Evolutionary conservation across 2,113 vertebrate species (phyloP).

Genomic region (Nannobrachium achirus): DNA sequence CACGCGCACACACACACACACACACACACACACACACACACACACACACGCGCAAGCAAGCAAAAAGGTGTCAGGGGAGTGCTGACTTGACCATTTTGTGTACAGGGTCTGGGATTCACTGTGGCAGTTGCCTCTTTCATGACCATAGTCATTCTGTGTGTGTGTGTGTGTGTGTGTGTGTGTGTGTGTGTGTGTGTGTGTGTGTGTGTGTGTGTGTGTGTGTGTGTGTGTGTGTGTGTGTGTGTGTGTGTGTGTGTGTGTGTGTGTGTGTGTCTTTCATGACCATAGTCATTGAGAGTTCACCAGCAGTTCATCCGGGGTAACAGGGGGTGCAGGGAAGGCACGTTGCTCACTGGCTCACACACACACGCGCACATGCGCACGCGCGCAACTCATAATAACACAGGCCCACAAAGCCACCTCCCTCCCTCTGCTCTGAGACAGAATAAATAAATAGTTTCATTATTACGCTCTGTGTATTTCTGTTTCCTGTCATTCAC

Average conservation of each 20-base stretch:
- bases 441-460: neutral
- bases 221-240: neutral
- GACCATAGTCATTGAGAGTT: conserved; percentile 45
- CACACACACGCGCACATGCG: neutral
- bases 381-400: neutral
- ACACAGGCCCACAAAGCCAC: neutral
- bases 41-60: neutral
- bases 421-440: neutral
- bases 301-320: conserved; percentile 42
- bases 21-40: conserved; percentile 20
- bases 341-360: no score
- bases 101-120: conserved; percentile 24
- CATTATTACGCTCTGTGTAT: no score
- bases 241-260: conserved; percentile 1
- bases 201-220: conserved; percentile 24
- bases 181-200: neutral
- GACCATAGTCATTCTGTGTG: conserved; percentile 23
- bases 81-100: neutral
- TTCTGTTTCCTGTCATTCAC: neutral
- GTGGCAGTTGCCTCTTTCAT: conserved; percentile 41
- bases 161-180: neutral
- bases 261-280: conserved; percentile 26
- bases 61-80: neutral
- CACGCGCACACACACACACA: neutral
- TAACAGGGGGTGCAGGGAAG: conserved; percentile 21